phyloP scores from a whole-genome alignment of 1,140 invertebrate species.

The Delia radicum region DNA sequence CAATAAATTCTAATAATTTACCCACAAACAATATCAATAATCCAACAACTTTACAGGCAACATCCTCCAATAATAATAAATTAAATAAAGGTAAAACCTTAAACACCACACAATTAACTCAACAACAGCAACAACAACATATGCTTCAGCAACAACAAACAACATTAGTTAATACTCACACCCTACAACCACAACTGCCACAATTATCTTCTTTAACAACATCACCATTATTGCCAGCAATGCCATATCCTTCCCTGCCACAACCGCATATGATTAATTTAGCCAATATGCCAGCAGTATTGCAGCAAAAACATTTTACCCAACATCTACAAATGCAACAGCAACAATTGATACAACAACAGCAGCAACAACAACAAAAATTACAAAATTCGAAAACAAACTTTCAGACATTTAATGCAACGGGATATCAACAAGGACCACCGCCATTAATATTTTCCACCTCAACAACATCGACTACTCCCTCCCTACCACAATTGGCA shows the following conservation, averaged over 20 bases:
- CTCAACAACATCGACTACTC: not conserved
- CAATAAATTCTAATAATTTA: not conserved
- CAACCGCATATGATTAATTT: constrained; percentile 21
- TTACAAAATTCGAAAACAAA: constrained; percentile 4
- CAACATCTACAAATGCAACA: constrained; percentile 34
- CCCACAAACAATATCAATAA: constrained; percentile 11
- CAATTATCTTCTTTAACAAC: constrained; percentile 13
- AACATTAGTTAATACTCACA: not conserved
- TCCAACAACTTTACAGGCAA: too few species aligned
- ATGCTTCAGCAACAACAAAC: not conserved
- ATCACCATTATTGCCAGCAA: not conserved
- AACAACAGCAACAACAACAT: not conserved
- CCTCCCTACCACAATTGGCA: not conserved
- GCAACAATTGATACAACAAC: constrained; percentile 34
- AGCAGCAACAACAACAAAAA: constrained; percentile 29
- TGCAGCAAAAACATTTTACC: constrained; percentile 3
- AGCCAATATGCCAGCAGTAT: constrained; percentile 6
- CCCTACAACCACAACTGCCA: not conserved
- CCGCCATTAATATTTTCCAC: constrained; percentile 22
- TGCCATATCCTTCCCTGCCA: not conserved
- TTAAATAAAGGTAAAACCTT: too few species aligned
- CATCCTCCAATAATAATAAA: too few species aligned
- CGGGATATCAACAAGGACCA: not conserved
- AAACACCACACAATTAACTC: too few species aligned
- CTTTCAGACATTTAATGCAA: not conserved